A percentile compares a stretch with the other conserved stretches of the same genome.
Evolutionary conservation across 1,140 invertebrate species (phyloP).

Genomic region (Drosophila elegans): DNA sequence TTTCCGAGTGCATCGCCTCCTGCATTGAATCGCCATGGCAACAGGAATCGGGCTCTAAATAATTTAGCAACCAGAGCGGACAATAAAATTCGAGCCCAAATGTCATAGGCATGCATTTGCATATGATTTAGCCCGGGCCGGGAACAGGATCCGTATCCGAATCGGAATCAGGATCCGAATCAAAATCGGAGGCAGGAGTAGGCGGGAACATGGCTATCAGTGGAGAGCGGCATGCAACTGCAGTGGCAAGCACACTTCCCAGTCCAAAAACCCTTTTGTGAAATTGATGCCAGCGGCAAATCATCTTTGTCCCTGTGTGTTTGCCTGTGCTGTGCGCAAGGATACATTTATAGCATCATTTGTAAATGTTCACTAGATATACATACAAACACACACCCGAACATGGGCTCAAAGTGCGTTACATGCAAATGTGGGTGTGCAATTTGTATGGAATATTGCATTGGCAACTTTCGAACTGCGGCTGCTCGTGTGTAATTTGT

Average conservation of each 20-base stretch:
- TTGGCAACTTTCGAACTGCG: conserved; percentile 40
- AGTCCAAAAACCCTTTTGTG: conserved; percentile 22
- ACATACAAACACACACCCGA: not conserved
- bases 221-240: conserved; percentile 23
- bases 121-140: conserved; percentile 64
- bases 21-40: conserved; percentile 56
- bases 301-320: conserved; percentile 25
- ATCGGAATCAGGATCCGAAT: not conserved
- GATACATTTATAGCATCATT: conserved; percentile 55
- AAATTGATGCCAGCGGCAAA: conserved; percentile 41
- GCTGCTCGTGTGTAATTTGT: conserved; percentile 67
- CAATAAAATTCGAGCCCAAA: conserved; percentile 82
- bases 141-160: conserved; percentile 19
- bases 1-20: not conserved
- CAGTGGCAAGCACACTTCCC: conserved; percentile 14
- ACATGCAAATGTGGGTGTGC: conserved; percentile 4
- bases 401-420: conserved; percentile 6
- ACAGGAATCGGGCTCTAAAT: conserved; percentile 81
- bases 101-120: conserved; percentile 82
- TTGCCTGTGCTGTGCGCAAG: conserved; percentile 20
- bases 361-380: conserved; percentile 39
- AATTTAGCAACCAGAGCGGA: conserved; percentile 78
- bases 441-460: conserved; percentile 56
- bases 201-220: not conserved
- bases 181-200: not conserved